phyloP scores from a whole-genome alignment of 2,113 vertebrate species.

The Leuciscus idus region DNA sequence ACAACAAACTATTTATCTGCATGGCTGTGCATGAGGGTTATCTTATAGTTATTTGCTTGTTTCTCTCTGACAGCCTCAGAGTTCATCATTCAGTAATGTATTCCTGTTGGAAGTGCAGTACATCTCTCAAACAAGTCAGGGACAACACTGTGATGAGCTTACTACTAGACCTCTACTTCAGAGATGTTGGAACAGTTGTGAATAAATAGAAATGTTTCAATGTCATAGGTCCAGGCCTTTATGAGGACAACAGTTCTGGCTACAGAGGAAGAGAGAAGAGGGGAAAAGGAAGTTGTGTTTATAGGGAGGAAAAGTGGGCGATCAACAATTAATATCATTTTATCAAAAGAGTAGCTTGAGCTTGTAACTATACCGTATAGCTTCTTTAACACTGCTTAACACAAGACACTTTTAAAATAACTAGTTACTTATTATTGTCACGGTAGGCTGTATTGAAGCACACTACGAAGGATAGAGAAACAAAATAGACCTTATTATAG shows the following conservation, averaged over 20 bases:
- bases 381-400: no score
- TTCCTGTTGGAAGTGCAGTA: constrained; percentile 19
- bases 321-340: no score
- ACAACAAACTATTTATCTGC: constrained; percentile 29
- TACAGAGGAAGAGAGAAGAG: background rate
- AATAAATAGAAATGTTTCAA: constrained; percentile 16
- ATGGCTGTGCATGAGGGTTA: constrained; percentile 27
- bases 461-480: no score
- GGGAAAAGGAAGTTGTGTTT: no score
- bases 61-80: constrained; percentile 27
- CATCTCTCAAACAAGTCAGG: constrained; percentile 22
- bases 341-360: no score
- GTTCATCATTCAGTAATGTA: constrained; percentile 20
- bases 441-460: no score
- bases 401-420: no score
- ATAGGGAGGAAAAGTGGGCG: no score
- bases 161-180: background rate
- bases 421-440: no score
- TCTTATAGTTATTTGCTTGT: constrained; percentile 23
- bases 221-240: background rate
- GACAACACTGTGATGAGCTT: constrained; percentile 13
- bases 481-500: no score
- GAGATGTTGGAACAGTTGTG: background rate
- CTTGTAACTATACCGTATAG: no score
- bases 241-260: background rate